Percentiles rank a stretch among this genome's conserved stretches.
These are phyloP conservation scores for Anguilla pacifica DNA, from an alignment of 2,797 vertebrate genomes.

Conservation along the genomic window DNA sequence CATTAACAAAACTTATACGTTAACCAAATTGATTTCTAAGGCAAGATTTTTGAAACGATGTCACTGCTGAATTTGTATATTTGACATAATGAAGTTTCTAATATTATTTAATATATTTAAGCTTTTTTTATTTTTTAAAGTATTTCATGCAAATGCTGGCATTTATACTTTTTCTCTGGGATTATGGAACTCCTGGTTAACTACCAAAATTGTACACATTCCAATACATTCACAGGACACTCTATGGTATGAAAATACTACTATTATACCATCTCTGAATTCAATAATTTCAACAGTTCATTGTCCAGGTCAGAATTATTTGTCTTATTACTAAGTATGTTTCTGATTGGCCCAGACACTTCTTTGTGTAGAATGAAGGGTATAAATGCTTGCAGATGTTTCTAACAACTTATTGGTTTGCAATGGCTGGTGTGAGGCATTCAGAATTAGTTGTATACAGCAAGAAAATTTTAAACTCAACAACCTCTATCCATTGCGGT, in stretches of 20 bases:
- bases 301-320: not conserved
- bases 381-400: too few species aligned
- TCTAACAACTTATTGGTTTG: too few species aligned
- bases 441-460: too few species aligned
- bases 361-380: too few species aligned
- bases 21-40: not conserved
- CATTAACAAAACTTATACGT: too few species aligned
- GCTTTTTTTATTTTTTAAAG: not conserved
- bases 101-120: not conserved
- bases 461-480: too few species aligned
- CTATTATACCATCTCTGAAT: too few species aligned
- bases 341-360: too few species aligned
- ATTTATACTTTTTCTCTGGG: not conserved
- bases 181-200: not conserved
- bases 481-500: too few species aligned
- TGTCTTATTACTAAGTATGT: too few species aligned
- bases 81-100: not conserved
- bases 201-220: not conserved
- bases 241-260: too few species aligned
- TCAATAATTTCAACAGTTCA: not conserved
- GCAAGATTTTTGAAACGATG: not conserved
- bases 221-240: not conserved
- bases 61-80: not conserved
- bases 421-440: too few species aligned
- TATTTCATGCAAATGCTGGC: not conserved